Evolutionary conservation across 1,140 invertebrate species (phyloP).

Genomic region (Dysdera silvatica): DNA sequence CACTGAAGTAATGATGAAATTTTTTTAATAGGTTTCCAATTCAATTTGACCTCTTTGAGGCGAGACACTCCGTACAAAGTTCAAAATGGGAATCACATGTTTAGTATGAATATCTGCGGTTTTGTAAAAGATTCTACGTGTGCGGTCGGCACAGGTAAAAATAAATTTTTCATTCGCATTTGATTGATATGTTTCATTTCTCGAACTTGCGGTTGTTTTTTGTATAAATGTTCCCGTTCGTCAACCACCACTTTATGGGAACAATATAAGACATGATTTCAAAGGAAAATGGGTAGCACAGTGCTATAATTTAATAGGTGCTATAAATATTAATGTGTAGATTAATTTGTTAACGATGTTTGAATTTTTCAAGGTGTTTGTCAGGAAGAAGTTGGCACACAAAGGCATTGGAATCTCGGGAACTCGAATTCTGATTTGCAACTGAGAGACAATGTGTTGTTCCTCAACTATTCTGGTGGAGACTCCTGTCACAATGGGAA

Average conservation of each 20-base stretch:
- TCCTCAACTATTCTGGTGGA: conserved; percentile 37
- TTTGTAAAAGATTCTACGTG: conserved; percentile 13
- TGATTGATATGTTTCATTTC: no score
- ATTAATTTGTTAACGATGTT: not conserved
- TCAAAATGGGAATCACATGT: conserved; percentile 3
- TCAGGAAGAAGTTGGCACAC: conserved; percentile 11
- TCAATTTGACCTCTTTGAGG: conserved; percentile 11
- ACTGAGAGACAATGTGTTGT: conserved; percentile 30
- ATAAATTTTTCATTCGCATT: no score
- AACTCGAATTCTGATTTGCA: not conserved
- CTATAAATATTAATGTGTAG: no score
- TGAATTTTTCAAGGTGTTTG: not conserved
- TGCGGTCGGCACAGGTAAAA: conserved; percentile 8
- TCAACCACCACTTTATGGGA: no score
- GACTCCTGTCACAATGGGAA: conserved; percentile 31
- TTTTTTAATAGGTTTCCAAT: not conserved
- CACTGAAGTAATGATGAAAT: no score
- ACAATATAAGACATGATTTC: no score
- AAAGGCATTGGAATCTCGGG: conserved; percentile 16
- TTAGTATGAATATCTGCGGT: conserved; percentile 25
- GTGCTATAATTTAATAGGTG: no score
- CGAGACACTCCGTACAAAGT: not conserved
- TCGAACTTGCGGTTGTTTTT: no score
- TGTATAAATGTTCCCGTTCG: no score
- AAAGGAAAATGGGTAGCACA: no score